A percentile compares a stretch with the other conserved stretches of the same genome.
Evolutionary conservation across 1,140 invertebrate genomes (phyloP).

Genomic region (Bombus sibiricus): DNA sequence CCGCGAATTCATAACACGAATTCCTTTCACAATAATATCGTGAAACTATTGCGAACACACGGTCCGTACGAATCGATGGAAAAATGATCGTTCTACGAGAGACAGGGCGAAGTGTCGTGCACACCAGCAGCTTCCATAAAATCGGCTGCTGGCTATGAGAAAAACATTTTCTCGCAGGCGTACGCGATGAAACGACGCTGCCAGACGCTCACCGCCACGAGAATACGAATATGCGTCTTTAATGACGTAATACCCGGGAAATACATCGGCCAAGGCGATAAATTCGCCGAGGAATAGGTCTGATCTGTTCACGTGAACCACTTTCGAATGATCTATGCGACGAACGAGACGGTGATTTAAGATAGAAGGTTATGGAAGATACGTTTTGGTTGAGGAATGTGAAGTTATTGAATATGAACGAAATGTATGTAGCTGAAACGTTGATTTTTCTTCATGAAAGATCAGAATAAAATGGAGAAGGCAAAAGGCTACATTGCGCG

Average conservation of each 20-base stretch:
- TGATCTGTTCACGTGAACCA: not conserved
- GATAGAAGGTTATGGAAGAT: not conserved
- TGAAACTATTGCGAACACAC: slow-evolving; percentile 51
- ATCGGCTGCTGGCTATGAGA: slow-evolving; percentile 38
- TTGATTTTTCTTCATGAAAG: not conserved
- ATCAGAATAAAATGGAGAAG: not conserved
- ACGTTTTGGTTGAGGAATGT: not conserved
- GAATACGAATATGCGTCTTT: slow-evolving; percentile 50
- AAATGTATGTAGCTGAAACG: no score
- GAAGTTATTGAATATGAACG: not conserved
- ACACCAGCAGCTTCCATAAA: slow-evolving; percentile 40
- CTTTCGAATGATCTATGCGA: slow-evolving; percentile 12
- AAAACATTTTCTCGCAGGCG: slow-evolving; percentile 56
- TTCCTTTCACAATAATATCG: slow-evolving; percentile 52
- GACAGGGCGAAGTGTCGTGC: not conserved
- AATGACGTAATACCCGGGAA: slow-evolving; percentile 30
- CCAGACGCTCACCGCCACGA: not conserved
- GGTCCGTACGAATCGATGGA: slow-evolving; percentile 38
- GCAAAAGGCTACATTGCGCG: no score
- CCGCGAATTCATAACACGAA: slow-evolving; percentile 53
- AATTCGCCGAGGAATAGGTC: slow-evolving; percentile 4
- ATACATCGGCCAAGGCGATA: slow-evolving; percentile 29
- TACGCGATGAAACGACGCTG: slow-evolving; percentile 27
- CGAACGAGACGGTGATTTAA: slow-evolving; percentile 19
- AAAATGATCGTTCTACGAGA: slow-evolving; percentile 65